Conservation (phyloP, 2,797 vertebrate genomes). For the Crenuchus spilurus region DNA sequence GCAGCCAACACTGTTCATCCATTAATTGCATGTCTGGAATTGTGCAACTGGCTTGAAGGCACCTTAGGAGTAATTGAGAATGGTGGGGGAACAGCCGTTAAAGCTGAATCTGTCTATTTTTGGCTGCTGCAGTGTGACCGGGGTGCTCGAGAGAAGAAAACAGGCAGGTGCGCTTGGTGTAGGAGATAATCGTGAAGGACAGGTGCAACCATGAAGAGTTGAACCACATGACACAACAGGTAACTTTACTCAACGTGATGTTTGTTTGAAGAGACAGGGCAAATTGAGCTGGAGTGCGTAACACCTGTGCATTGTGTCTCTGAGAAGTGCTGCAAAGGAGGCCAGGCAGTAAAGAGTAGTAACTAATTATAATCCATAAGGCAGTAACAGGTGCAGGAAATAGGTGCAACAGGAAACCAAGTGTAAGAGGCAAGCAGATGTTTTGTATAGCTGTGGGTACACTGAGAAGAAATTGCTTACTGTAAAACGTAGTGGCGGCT, state of each 20-base stretch:
- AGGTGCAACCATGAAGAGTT: constrained; percentile 36
- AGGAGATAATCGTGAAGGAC: constrained; percentile 39
- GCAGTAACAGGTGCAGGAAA: constrained; percentile 19
- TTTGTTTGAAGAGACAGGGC: constrained; percentile 8
- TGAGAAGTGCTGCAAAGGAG: constrained; percentile 10
- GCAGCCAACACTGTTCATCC: not conserved
- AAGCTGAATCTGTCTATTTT: constrained; percentile 18
- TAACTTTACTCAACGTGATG: not conserved
- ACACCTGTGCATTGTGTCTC: constrained; percentile 37
- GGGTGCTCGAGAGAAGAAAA: constrained; percentile 37
- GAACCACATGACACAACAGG: constrained; percentile 13
- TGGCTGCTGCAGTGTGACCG: constrained; percentile 6
- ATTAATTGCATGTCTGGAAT: constrained; percentile 21
- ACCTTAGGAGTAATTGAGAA: not conserved
- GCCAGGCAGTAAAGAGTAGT: constrained; percentile 1
- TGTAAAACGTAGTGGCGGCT: not conserved
- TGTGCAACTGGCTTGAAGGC: not conserved
- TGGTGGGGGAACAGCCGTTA: not conserved
- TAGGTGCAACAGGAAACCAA: not conserved
- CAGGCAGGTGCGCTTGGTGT: constrained; percentile 24
- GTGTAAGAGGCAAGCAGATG: not conserved
- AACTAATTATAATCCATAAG: constrained; percentile 26
- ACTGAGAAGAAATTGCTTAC: not conserved
- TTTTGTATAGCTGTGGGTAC: not conserved
- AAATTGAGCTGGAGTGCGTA: constrained; percentile 26